phyloP scores from a whole-genome alignment of 2,888 invertebrate genomes.

The Cyaniris semiargus region DNA sequence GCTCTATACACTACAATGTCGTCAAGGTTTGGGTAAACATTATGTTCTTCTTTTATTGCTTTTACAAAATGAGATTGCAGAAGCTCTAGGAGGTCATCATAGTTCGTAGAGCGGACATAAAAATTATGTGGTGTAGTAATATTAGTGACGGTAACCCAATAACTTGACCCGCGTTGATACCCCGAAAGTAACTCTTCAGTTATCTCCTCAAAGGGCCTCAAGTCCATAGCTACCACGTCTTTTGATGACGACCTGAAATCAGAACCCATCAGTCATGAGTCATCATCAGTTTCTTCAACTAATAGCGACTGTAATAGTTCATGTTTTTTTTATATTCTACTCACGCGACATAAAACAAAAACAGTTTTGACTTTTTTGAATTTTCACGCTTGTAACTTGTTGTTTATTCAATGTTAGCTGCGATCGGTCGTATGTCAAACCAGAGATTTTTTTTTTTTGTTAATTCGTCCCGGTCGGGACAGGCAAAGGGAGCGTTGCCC shows the following conservation, averaged over 20 bases:
- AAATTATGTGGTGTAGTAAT: slow-evolving; percentile 42
- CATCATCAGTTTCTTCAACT: too few relatives aligned
- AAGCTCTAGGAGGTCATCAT: slow-evolving; percentile 6
- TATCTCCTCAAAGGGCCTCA: not conserved
- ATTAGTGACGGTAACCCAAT: slow-evolving; percentile 42
- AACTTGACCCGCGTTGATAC: slow-evolving; percentile 29
- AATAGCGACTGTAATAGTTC: too few relatives aligned
- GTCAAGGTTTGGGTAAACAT: slow-evolving; percentile 5
- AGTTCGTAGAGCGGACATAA: slow-evolving; percentile 40
- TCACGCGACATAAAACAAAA: not conserved
- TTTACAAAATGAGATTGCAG: not conserved
- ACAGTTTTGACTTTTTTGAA: too few relatives aligned
- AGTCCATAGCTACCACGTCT: not conserved
- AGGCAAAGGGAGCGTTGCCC: too few relatives aligned
- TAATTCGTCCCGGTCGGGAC: too few relatives aligned
- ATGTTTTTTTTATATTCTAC: not conserved
- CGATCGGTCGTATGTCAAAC: too few relatives aligned
- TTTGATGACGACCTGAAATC: not conserved
- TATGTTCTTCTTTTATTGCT: not conserved
- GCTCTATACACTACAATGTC: not conserved
- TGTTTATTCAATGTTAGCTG: too few relatives aligned
- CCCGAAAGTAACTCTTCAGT: not conserved
- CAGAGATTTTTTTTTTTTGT: too few relatives aligned
- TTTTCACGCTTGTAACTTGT: too few relatives aligned
- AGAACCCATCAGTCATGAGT: not conserved